A percentile compares a stretch with the other conserved stretches of the same genome.
Evolutionary conservation across 2,113 vertebrate genomes (phyloP).

Genomic region (Bubo blakistoni): DNA sequence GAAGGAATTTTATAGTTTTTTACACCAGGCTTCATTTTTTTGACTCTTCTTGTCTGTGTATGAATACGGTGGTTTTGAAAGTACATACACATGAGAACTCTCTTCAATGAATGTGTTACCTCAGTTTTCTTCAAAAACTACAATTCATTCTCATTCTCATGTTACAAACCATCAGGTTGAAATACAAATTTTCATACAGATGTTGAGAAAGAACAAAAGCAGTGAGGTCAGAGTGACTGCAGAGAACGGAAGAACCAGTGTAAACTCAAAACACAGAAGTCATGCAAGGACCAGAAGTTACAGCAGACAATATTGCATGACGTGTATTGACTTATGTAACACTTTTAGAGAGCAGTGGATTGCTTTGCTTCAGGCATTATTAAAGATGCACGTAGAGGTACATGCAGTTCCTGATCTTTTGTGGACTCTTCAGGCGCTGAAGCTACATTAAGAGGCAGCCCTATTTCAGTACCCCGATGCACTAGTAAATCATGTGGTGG

Average conservation of each 20-base stretch:
- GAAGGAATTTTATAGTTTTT: neutral
- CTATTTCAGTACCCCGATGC: neutral
- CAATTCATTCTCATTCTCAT: neutral
- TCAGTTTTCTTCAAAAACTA: neutral
- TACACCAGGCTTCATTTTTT: neutral
- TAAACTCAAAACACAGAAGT: neutral
- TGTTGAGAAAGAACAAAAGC: neutral
- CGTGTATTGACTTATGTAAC: neutral
- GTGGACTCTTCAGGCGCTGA: neutral
- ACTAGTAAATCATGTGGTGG: neutral
- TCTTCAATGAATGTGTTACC: neutral
- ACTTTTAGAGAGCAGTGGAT: neutral
- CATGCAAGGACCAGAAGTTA: neutral
- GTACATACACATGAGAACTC: neutral
- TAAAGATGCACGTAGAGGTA: neutral
- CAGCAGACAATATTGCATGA: neutral
- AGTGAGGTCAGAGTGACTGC: neutral
- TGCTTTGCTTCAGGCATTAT: neutral
- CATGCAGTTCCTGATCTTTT: neutral
- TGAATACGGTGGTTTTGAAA: neutral
- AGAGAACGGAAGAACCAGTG: neutral
- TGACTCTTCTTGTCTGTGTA: neutral
- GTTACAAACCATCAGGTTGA: neutral
- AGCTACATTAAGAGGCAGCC: neutral
- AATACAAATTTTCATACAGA: neutral